Conservation (phyloP, 2,113 vertebrate species). For the Neofelis nebulosa region DNA sequence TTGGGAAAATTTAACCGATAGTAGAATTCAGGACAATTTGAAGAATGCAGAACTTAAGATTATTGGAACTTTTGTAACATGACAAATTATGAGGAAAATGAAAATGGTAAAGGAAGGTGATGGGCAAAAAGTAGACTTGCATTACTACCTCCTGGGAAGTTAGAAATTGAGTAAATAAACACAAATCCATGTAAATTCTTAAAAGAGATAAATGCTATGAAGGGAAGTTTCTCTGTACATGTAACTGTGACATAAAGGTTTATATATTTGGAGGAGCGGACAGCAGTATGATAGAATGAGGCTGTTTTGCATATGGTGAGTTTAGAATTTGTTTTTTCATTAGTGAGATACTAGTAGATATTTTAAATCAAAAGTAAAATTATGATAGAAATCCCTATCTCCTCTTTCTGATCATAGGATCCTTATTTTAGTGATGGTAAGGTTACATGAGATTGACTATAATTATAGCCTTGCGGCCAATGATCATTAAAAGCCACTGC, state of each 20-base stretch:
- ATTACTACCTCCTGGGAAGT: neutral
- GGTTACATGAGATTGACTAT: neutral
- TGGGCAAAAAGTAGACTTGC: neutral
- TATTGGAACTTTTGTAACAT: slow-evolving; percentile 3
- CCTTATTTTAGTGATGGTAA: neutral
- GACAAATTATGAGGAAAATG: neutral
- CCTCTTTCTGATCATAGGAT: neutral
- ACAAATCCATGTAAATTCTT: neutral
- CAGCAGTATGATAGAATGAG: neutral
- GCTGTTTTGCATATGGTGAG: neutral
- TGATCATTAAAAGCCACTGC: neutral
- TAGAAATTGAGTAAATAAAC: neutral
- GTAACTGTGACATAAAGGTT: neutral
- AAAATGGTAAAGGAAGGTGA: neutral
- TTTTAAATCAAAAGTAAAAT: slow-evolving; percentile 23
- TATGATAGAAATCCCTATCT: neutral
- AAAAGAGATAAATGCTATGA: neutral
- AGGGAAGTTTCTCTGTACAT: neutral
- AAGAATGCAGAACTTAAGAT: slow-evolving; percentile 26
- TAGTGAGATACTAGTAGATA: neutral
- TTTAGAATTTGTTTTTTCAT: slow-evolving; percentile 13
- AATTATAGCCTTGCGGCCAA: neutral
- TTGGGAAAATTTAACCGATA: neutral
- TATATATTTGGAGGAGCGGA: neutral
- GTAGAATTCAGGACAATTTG: neutral